Evolutionary conservation across 2,888 invertebrate genomes (phyloP).

Genomic region (Bombylius discolor): DNA sequence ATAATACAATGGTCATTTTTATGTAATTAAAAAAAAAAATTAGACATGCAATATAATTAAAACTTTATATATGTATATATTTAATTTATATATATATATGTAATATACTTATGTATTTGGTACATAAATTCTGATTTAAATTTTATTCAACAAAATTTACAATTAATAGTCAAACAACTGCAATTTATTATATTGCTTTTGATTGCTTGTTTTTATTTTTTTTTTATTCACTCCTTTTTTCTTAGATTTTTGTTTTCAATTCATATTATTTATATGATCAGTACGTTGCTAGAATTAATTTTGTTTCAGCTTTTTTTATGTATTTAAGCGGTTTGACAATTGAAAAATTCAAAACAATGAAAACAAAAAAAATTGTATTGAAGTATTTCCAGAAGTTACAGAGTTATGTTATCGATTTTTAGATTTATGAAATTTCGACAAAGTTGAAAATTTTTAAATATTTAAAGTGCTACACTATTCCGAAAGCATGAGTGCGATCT

Average conservation of each 20-base stretch:
- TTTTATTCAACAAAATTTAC: conserved; percentile 38
- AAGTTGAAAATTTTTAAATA: too few relatives aligned
- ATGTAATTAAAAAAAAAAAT: neutral
- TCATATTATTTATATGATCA: neutral
- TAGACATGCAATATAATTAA: too few relatives aligned
- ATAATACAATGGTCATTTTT: too few relatives aligned
- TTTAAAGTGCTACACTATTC: too few relatives aligned
- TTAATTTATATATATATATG: neutral
- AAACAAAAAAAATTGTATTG: too few relatives aligned
- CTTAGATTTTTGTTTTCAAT: conserved; percentile 2
- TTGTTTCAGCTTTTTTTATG: neutral
- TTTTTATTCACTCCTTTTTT: conserved; percentile 12
- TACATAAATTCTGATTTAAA: conserved; percentile 13
- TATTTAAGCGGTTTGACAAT: too few relatives aligned
- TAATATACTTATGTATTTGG: neutral
- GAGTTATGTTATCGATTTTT: too few relatives aligned
- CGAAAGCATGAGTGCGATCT: too few relatives aligned
- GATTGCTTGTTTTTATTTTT: conserved; percentile 15
- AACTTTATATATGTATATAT: conserved; percentile 1
- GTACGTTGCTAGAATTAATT: conserved; percentile 2
- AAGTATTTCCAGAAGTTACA: too few relatives aligned
- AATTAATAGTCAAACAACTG: conserved; percentile 38
- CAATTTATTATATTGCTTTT: conserved; percentile 25
- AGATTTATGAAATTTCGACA: too few relatives aligned
- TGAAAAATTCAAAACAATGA: too few relatives aligned